A percentile compares a stretch with the other conserved stretches of the same genome.
Evolutionary conservation across 2,113 vertebrate species (phyloP).

Genomic region (zebrafish (Danio rerio)): DNA sequence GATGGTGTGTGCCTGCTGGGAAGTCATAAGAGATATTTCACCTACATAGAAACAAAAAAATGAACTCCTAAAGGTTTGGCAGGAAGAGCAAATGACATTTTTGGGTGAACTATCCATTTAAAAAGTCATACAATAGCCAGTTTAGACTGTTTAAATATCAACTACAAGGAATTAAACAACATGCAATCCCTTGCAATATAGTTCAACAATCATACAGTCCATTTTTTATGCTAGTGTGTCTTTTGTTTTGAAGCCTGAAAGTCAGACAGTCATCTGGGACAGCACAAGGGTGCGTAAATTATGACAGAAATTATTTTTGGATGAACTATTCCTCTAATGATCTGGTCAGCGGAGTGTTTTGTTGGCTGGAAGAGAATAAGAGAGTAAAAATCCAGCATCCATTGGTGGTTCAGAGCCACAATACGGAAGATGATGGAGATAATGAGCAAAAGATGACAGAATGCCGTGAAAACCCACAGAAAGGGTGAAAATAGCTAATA

Average conservation of each 20-base stretch:
- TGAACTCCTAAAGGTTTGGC: no score
- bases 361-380: neutral
- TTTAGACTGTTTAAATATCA: neutral
- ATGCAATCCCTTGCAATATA: neutral
- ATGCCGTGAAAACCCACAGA: neutral
- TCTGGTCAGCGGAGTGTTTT: neutral
- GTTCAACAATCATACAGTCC: neutral
- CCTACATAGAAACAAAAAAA: no score
- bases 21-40: no score
- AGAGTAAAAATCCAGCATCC: neutral
- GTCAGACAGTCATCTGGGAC: neutral
- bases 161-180: no score
- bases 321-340: neutral
- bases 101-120: neutral
- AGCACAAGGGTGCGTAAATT: neutral
- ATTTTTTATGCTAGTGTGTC: neutral
- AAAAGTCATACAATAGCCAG: neutral
- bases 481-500: neutral
- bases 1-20: no score
- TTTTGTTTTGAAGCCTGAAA: neutral
- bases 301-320: neutral
- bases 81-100: no score
- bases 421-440: neutral
- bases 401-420: neutral
- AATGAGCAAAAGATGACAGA: neutral